A percentile compares a stretch with the other conserved stretches of the same genome.
phyloP scores from a whole-genome alignment of 2,797 vertebrate genomes.

The Karalla daura region DNA sequence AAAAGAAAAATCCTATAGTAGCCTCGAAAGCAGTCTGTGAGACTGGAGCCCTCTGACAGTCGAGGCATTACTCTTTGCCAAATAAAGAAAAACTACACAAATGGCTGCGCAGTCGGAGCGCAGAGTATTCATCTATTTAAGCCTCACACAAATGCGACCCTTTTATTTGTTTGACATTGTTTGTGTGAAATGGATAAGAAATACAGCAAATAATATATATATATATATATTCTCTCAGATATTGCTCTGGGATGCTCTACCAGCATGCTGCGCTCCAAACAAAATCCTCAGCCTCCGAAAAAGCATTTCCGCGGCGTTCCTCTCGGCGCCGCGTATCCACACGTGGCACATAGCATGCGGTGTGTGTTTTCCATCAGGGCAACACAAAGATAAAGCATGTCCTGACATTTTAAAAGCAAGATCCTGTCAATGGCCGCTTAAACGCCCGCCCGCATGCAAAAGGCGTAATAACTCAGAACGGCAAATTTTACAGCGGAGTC shows the following conservation, averaged over 20 bases:
- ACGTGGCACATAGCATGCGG: background rate
- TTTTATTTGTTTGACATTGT: constrained; percentile 65
- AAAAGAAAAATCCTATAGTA: constrained; percentile 43
- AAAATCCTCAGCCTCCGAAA: constrained; percentile 16
- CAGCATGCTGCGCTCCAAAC: constrained; percentile 11
- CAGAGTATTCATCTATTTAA: constrained; percentile 71
- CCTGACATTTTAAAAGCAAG: constrained; percentile 36
- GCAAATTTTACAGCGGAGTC: constrained; percentile 43
- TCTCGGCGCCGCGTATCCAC: constrained; percentile 2
- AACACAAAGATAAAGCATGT: constrained; percentile 21
- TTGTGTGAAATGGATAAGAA: constrained; percentile 55
- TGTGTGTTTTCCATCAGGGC: constrained; percentile 29
- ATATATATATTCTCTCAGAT: constrained; percentile 38
- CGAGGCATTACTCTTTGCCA: constrained; percentile 74
- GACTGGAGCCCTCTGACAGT: constrained; percentile 62
- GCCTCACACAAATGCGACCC: constrained; percentile 54
- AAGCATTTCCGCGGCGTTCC: constrained; percentile 20
- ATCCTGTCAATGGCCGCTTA: constrained; percentile 23
- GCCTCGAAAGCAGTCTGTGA: constrained; percentile 60
- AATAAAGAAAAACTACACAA: constrained; percentile 74
- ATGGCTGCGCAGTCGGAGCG: constrained; percentile 66
- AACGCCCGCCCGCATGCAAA: constrained; percentile 38
- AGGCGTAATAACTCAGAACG: constrained; percentile 36
- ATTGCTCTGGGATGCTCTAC: constrained; percentile 37
- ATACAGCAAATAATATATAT: constrained; percentile 46